Evolutionary conservation across 2,888 invertebrate species (phyloP).

Genomic region (Melanargia galathea): DNA sequence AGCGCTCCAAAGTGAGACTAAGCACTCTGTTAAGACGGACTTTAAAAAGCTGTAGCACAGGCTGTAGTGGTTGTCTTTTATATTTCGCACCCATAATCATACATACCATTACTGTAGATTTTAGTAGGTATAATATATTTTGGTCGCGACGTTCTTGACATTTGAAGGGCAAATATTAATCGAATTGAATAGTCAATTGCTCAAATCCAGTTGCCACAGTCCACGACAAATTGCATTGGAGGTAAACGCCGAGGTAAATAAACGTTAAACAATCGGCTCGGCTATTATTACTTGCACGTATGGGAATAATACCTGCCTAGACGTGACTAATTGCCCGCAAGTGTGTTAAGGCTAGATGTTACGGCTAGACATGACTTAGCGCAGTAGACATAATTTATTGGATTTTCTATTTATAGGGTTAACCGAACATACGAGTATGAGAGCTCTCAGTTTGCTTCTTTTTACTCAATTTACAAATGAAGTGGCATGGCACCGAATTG

Average conservation of each 20-base stretch:
- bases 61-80: too few species aligned
- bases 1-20: too few species aligned
- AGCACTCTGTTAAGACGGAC: too few species aligned
- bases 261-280: conserved; percentile 3
- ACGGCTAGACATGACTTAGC: conserved; percentile 10
- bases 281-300: conserved; percentile 10
- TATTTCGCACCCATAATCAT: too few species aligned
- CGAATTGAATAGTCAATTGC: neutral
- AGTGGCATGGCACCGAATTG: too few species aligned
- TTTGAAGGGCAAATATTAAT: neutral
- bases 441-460: too few species aligned
- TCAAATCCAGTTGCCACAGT: neutral
- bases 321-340: conserved; percentile 40
- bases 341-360: conserved; percentile 18
- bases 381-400: conserved; percentile 9
- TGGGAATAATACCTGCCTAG: conserved; percentile 33
- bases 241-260: conserved; percentile 9
- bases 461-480: too few species aligned
- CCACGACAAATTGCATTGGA: conserved; percentile 7
- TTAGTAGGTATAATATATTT: too few species aligned
- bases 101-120: too few species aligned
- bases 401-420: neutral
- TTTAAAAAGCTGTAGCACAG: too few species aligned
- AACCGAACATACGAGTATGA: too few species aligned
- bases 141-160: too few species aligned